Evolutionary conservation across 2,888 invertebrate species (phyloP), one percentile per base, ranked within the genome.

Genomic region (Diadegma fenestrale): DNA sequence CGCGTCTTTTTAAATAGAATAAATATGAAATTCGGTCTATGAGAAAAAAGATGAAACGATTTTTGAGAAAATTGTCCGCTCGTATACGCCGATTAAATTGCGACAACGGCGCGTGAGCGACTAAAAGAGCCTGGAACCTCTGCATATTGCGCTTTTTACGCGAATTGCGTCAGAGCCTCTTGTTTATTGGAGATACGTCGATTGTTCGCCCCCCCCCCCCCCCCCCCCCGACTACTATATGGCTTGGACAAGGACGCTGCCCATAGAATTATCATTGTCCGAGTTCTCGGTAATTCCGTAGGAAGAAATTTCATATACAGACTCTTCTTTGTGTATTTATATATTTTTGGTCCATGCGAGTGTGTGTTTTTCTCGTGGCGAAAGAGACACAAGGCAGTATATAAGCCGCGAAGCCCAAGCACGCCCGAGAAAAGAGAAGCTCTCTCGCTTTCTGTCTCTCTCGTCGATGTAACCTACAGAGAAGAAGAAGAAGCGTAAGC

Each of bases 231-330:
- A 19, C 51, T 51, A 30, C 58, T 30, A 71, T 58, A 76, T 66
- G 58, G 75, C 79, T 26, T 69, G 58, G 79, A 82, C 81, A 64
- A 68, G 75, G 82, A 82, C 79, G 71, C 71, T 58, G n/a, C 71
- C 72, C 69, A 63, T 64, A 66, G 82, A 82, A 66, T 75, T 85
- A 85, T 85, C 82, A 85, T 85, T 85, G 85, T 82, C 63, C 82
- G 79, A 82, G 45, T 85, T 82, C 82, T 78, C 58, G 82, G 82
- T 85, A 85, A 85, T 79, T 85, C 85, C 82, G 79, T 64, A 71
- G 75, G 71, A 71, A 69, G 82, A 48, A 71, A 79, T 48, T 77
- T 77, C 41, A 63, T 69, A 48, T 41, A 19, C 58, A 58, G 14
- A 58, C 26, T 14, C 58, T 14, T 26, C 22, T 58, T 58, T 58